Evolutionary conservation across 2,888 invertebrate species (phyloP).

Genomic region (Clanis bilineata): DNA sequence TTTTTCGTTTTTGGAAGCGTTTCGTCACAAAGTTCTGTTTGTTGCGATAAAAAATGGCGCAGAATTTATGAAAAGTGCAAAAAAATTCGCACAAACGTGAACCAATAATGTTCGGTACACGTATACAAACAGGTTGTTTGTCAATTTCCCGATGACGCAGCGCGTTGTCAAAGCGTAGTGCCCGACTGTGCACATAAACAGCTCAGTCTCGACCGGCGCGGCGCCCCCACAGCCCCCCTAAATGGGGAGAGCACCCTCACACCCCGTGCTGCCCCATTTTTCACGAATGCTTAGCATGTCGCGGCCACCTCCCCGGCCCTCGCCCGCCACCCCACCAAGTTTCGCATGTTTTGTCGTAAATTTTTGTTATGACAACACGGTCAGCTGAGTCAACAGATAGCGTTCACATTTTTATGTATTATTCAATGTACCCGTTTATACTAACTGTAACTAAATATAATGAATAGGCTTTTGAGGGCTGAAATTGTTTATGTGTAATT

Average conservation of each 20-base stretch:
- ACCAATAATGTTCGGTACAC: constrained; percentile 26
- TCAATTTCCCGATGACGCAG: constrained; percentile 71
- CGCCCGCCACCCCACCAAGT: constrained; percentile 42
- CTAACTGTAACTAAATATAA: not conserved
- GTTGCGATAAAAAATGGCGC: not conserved
- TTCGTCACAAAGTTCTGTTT: not conserved
- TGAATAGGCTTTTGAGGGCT: not conserved
- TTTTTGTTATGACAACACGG: constrained; percentile 64
- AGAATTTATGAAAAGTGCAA: not conserved
- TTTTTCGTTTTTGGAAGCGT: not conserved
- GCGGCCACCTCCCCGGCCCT: constrained; percentile 41
- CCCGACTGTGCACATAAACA: constrained; percentile 70
- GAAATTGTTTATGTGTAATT: not conserved
- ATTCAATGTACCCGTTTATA: not conserved
- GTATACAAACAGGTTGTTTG: constrained; percentile 61
- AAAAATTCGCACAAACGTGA: constrained; percentile 17
- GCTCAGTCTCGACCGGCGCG: constrained; percentile 49
- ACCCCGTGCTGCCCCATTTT: constrained; percentile 60
- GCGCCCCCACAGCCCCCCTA: constrained; percentile 33
- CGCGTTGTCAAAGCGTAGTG: constrained; percentile 62
- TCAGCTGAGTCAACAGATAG: constrained; percentile 53
- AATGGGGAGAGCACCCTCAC: constrained; percentile 30
- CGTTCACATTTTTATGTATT: constrained; percentile 29
- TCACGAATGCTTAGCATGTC: constrained; percentile 59
- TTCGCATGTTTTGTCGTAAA: constrained; percentile 56